Conservation (phyloP, 1,140 invertebrate genomes). For the Drosophila kepulauana region DNA sequence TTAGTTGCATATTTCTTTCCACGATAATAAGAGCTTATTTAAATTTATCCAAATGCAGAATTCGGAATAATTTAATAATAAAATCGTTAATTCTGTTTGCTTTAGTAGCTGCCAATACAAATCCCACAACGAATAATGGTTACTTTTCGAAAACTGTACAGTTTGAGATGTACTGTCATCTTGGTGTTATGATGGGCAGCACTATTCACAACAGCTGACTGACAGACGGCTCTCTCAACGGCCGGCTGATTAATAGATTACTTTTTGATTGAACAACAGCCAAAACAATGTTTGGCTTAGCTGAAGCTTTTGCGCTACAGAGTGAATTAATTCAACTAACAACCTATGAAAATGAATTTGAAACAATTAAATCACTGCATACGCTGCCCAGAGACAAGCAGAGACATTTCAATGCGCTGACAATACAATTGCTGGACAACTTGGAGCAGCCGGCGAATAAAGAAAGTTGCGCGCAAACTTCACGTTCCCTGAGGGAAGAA, state of each 20-base stretch:
- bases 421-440: constrained; percentile 22
- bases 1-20: no score
- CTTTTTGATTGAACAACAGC: no score
- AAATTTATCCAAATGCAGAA: no score
- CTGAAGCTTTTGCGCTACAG: constrained; percentile 40
- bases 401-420: constrained; percentile 18
- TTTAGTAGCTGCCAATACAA: no score
- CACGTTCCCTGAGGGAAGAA: constrained; percentile 43
- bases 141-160: not conserved
- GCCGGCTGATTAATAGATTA: not conserved
- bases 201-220: not conserved
- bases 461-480: constrained; percentile 4
- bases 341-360: constrained; percentile 53
- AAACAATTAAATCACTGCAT: constrained; percentile 47
- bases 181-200: not conserved
- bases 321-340: constrained; percentile 31
- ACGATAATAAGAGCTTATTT: no score
- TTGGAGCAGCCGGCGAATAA: constrained; percentile 25
- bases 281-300: constrained; percentile 25
- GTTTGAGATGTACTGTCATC: not conserved
- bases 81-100: no score
- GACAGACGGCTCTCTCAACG: not conserved
- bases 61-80: no score
- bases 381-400: constrained; percentile 19
- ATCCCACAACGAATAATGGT: not conserved